Evolutionary conservation across 2,113 vertebrate species (phyloP).

Genomic region (Peromyscus californicus): DNA sequence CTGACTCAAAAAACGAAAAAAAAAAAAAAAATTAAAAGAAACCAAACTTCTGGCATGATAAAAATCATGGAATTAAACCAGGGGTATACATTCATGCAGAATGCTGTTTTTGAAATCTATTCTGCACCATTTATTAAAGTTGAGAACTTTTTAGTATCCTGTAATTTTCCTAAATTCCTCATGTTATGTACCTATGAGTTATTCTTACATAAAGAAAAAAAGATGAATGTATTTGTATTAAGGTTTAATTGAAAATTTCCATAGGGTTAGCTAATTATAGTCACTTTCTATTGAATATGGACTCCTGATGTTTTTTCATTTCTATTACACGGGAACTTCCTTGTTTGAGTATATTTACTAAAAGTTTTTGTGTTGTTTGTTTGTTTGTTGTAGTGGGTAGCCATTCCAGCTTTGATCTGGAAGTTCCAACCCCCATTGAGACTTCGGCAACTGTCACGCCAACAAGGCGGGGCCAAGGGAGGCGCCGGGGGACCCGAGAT

Average conservation of each 20-base stretch:
- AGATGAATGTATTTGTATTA: neutral
- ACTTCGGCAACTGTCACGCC: too few relatives aligned
- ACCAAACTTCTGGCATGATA: neutral
- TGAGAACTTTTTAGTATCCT: slow-evolving; percentile 71
- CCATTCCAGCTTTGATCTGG: too few relatives aligned
- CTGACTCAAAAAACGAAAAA: too few relatives aligned
- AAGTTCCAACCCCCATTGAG: too few relatives aligned
- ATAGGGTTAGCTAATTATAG: neutral
- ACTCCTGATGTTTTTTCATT: too few relatives aligned
- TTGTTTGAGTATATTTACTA: neutral
- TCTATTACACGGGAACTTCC: neutral
- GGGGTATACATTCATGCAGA: slow-evolving; percentile 84
- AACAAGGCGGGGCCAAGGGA: too few relatives aligned
- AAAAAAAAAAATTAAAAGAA: neutral
- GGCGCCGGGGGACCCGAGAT: too few relatives aligned
- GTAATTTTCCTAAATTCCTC: neutral
- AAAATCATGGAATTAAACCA: slow-evolving; percentile 80
- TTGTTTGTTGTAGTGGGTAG: too few relatives aligned
- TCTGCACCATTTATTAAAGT: slow-evolving; percentile 81
- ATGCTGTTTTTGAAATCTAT: slow-evolving; percentile 81
- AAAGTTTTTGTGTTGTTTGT: neutral
- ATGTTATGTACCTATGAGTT: neutral
- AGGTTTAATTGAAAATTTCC: neutral
- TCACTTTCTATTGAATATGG: neutral
- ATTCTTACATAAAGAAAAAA: neutral